These are phyloP conservation scores for Aethina tumida DNA, from an alignment of 1,140 invertebrate genomes.

Conservation along the genomic window DNA sequence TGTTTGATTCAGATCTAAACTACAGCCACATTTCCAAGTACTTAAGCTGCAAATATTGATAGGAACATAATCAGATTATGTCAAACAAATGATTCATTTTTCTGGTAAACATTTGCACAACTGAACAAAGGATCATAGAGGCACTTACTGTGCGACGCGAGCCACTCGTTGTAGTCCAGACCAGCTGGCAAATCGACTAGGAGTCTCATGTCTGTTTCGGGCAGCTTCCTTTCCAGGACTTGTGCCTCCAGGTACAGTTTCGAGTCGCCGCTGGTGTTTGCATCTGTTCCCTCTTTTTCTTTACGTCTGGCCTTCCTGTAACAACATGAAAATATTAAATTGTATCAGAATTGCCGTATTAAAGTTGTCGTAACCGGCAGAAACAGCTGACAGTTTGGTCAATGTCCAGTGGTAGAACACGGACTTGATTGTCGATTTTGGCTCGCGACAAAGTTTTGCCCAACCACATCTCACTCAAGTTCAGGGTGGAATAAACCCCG, in stretches of 20 bases:
- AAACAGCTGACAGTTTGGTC: slow-evolving; percentile 66
- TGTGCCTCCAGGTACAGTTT: slow-evolving; percentile 93
- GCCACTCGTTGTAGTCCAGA: slow-evolving; percentile 96
- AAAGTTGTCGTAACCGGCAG: slow-evolving; percentile 55
- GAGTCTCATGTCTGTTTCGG: slow-evolving; percentile 84
- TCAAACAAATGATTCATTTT: no score
- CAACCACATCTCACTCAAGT: slow-evolving; percentile 21
- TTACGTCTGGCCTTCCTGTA: slow-evolving; percentile 92
- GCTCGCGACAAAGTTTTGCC: slow-evolving; percentile 15
- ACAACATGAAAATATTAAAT: slow-evolving; percentile 16
- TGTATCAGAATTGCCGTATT: neutral
- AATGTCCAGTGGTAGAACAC: slow-evolving; percentile 43
- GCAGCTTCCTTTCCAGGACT: slow-evolving; percentile 83
- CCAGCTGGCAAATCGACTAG: slow-evolving; percentile 87
- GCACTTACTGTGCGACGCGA: slow-evolving; percentile 90
- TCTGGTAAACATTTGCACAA: no score
- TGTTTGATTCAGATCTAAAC: no score
- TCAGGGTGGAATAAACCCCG: no score
- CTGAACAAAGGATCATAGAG: neutral
- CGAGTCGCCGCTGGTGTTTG: slow-evolving; percentile 61
- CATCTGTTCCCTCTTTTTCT: slow-evolving; percentile 75
- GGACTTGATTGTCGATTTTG: slow-evolving; percentile 33
- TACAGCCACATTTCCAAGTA: no score
- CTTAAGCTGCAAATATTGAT: no score
- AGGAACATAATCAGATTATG: no score